Evolutionary conservation across 2,113 vertebrate genomes (phyloP), one percentile per base, ranked within the genome.

Genomic region (Beaufortia kweichowensis): DNA sequence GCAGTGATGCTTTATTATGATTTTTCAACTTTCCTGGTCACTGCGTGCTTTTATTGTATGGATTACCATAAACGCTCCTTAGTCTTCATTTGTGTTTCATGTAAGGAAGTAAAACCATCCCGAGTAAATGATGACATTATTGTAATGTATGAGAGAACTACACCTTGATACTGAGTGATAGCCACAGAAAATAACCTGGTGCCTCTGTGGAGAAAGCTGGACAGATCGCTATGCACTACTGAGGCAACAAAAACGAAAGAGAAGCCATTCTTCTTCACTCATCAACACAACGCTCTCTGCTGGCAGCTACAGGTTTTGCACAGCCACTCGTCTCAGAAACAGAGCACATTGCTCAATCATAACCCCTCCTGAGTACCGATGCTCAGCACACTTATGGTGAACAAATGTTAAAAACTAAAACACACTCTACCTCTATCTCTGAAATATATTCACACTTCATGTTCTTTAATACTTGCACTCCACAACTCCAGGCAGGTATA

Each of bases 291-390:
- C 63, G n/a, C 63, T 31, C 57, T 65, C 76, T 82, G 76, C 80
- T 71, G 71, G 50, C 33, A 4, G 43, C 15, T 31, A 9, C 1
- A n/a, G 57, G 14, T 55, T 59, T 64, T 79, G 43, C 72, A 71
- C 41, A 10, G 48, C 12, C 59, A 17, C 11, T 1, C 0, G 76
- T 57, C 76, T 63, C 66, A 70, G 59, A 78, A 69, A 68, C 76
- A 14, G 57, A 71, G 31, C 26, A 39, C 39, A 70, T 33, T 50
- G 60, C 76, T 53, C 29, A 35, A 6, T 69, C 15, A n/a, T 31
- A 70, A 70, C 65, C 66, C 76, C 66, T 78, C 56, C 65, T 69
- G 76, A 56, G 56, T 35, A 56, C 6, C 6, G 35, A 63, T n/a
- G 21, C 24, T 48, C 65, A 53, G 29, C 43, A 53, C 21, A 3